Evolutionary conservation across 1,140 invertebrate genomes (phyloP), one percentile per base, ranked within the genome.

Genomic region (Danaus plexippus): DNA sequence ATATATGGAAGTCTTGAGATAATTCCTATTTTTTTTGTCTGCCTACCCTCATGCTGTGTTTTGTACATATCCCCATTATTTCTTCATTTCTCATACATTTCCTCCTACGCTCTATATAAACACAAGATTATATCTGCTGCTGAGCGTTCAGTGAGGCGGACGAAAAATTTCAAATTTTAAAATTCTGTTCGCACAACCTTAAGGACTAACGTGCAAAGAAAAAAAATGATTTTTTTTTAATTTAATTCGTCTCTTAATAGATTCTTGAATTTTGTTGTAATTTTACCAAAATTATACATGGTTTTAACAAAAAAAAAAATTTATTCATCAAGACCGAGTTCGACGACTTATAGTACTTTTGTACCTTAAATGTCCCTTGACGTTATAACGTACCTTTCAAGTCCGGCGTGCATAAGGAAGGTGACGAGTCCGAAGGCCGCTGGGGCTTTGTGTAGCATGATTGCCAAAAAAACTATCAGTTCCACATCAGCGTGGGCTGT

Each of bases 391-490:
- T 18, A 90, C 73, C 90, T 88, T 64, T 99, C 97, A 9, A 99
- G 90, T 3, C 96, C 96, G 80, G 97, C 97, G 77, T 98, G 96
- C 57, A 99, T 83, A 49, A 99, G 88, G 86, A 99, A 99, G 40
- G 97, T 98, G 10, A 99, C 97, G 2, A 99, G 88, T 42, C 98
- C 98, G 90, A 99, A 99, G 8, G 98, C 96, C 18, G 98, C 97
- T 5, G 98, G 98, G 10, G 97, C 97, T 89, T 99, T 99, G 75
- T 99, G 98, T 11, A 99, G 88, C 97, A 99, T 99, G 63, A 99
- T 99, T 18, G 98, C 98, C 42, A 98, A 80, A 83, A 99, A 99
- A 12, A 99, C 97, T 63, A 99, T 98, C 70, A 98, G 92, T 88
- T 99, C 98, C 4, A 99, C 96, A 75, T 98, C 97, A 12, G 96